Conservation (phyloP, 2,797 vertebrate species). For the Siniperca undulata region DNA sequence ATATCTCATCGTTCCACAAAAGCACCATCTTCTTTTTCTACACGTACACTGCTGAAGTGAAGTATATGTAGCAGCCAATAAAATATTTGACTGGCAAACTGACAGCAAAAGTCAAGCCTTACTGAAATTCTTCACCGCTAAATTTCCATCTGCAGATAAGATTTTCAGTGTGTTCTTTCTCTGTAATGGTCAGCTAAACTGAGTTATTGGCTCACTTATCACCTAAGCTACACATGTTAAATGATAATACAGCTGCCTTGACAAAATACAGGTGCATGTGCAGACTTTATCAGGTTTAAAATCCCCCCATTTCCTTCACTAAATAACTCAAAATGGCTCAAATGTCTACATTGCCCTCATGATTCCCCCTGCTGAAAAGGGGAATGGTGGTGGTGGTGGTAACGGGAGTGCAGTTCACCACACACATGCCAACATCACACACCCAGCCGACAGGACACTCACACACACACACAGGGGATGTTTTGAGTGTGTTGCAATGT, state of each 20-base stretch:
- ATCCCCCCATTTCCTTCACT: constrained; percentile 14
- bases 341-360: constrained; percentile 54
- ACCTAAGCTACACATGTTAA: not conserved
- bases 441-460: constrained; percentile 9
- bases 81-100: constrained; percentile 29
- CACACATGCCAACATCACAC: constrained; percentile 58
- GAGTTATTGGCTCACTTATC: not conserved
- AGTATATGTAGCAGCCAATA: not conserved
- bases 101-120: constrained; percentile 3
- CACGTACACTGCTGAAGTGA: not conserved
- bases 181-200: not conserved
- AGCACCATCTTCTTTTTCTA: not conserved
- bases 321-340: constrained; percentile 25
- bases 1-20: not conserved
- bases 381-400: constrained; percentile 5
- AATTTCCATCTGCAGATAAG: constrained; percentile 12
- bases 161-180: not conserved
- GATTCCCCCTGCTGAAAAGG: constrained; percentile 15
- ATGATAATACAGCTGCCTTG: not conserved
- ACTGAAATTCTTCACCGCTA: not conserved
- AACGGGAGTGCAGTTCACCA: constrained; percentile 42
- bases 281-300: constrained; percentile 9
- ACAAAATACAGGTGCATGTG: constrained; percentile 14
- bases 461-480: constrained; percentile 54
- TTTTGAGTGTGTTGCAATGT: constrained; percentile 63